phyloP scores from a whole-genome alignment of 2,888 invertebrate species.

The Pollenia griseotomentosa region DNA sequence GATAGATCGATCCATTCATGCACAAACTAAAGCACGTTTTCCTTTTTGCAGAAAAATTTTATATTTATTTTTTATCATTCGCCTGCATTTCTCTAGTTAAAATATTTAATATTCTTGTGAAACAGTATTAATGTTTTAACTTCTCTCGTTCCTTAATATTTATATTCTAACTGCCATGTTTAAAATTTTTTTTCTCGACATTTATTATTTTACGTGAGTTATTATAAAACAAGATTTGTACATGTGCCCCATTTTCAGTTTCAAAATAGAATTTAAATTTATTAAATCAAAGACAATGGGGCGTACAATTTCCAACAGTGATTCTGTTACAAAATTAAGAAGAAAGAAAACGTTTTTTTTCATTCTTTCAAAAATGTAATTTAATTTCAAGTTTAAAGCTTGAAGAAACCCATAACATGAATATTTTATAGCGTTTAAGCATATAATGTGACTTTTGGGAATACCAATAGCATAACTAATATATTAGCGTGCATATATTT shows the following conservation, averaged over 20 bases:
- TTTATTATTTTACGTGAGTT: slow-evolving; percentile 57
- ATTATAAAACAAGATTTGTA: slow-evolving; percentile 30
- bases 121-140: too few species aligned
- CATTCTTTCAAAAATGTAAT: slow-evolving; percentile 3
- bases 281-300: slow-evolving; percentile 29
- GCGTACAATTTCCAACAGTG: background rate
- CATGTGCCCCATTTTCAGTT: slow-evolving; percentile 36
- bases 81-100: too few species aligned
- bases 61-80: background rate
- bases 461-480: background rate
- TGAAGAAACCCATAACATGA: background rate
- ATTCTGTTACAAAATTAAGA: background rate
- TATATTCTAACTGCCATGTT: background rate
- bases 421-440: slow-evolving; percentile 30
- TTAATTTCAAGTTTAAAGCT: background rate
- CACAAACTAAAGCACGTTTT: too few species aligned
- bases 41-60: too few species aligned
- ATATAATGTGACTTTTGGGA: slow-evolving; percentile 34
- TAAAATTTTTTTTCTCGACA: background rate
- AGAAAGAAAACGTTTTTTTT: background rate
- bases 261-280: slow-evolving; percentile 31
- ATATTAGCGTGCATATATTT: background rate
- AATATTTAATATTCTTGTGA: too few species aligned
- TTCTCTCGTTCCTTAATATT: background rate
- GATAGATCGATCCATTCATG: too few species aligned